Evolutionary conservation across 2,888 invertebrate species (phyloP).

Genomic region (Macropis europaea): DNA sequence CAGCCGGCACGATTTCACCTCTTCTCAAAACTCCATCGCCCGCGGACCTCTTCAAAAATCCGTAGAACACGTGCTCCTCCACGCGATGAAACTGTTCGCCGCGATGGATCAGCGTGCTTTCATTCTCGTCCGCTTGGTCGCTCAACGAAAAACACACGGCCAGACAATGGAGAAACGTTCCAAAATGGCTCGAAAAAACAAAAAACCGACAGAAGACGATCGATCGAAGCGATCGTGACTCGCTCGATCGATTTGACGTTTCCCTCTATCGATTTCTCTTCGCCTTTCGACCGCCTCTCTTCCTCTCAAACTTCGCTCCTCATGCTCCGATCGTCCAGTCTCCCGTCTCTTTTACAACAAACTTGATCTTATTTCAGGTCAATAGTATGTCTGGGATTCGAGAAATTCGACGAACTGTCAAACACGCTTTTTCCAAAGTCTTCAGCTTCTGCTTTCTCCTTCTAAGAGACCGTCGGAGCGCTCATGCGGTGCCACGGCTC

Average conservation of each 20-base stretch:
- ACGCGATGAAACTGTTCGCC: not conserved
- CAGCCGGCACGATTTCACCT: conserved; percentile 37
- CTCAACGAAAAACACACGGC: not conserved
- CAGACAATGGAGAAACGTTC: not conserved
- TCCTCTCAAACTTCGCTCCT: not conserved
- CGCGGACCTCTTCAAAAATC: conserved; percentile 22
- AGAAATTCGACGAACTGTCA: not conserved
- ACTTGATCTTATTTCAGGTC: too few species aligned
- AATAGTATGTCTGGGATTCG: too few species aligned
- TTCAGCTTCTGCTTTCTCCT: conserved; percentile 58
- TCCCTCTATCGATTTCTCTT: conserved; percentile 12
- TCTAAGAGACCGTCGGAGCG: conserved; percentile 38
- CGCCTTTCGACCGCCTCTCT: not conserved
- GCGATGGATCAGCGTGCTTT: conserved; percentile 21
- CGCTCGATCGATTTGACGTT: not conserved
- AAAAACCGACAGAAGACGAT: not conserved
- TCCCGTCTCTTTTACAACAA: too few species aligned
- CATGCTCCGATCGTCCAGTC: not conserved
- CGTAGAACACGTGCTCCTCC: conserved; percentile 26
- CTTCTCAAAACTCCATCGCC: conserved; percentile 55
- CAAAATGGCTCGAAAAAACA: not conserved
- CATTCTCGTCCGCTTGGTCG: conserved; percentile 19
- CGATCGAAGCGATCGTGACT: conserved; percentile 8
- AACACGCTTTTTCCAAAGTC: not conserved
- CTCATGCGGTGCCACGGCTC: too few species aligned